These are phyloP conservation scores for Chirona hameri DNA, from an alignment of 2,888 invertebrate genomes.

Conservation along the genomic window DNA sequence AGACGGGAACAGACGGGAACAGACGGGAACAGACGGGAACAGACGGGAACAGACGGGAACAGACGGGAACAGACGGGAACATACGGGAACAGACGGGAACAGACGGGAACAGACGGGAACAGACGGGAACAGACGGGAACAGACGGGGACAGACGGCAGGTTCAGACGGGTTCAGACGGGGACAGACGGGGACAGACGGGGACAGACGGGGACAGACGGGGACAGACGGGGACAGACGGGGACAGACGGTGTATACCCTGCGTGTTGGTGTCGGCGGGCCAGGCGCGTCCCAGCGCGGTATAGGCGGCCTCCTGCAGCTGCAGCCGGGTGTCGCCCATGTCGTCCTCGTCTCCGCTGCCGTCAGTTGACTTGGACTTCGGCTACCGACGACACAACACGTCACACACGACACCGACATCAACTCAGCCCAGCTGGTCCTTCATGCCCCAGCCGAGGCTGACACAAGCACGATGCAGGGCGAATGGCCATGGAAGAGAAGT, in stretches of 20 bases:
- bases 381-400: neutral
- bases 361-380: neutral
- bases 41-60: neutral
- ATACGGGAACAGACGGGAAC: neutral
- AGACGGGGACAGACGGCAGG: neutral
- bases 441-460: too few relatives aligned
- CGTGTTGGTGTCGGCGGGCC: neutral
- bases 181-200: neutral
- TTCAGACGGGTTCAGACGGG: neutral
- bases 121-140: too few relatives aligned
- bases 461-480: too few relatives aligned
- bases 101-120: neutral
- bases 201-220: neutral
- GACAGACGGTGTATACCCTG: neutral
- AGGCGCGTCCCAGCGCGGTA: constrained; percentile 27
- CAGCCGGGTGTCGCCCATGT: neutral
- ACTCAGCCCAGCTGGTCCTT: too few relatives aligned
- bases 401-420: too few relatives aligned
- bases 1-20: neutral
- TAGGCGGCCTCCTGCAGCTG: constrained; percentile 24
- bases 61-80: neutral
- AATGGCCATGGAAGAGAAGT: too few relatives aligned
- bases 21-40: neutral
- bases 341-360: neutral
- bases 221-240: too few relatives aligned